Base-by-base conservation (phyloP, 2,113 vertebrate species). In the Crypturellus undulatus region DNA sequence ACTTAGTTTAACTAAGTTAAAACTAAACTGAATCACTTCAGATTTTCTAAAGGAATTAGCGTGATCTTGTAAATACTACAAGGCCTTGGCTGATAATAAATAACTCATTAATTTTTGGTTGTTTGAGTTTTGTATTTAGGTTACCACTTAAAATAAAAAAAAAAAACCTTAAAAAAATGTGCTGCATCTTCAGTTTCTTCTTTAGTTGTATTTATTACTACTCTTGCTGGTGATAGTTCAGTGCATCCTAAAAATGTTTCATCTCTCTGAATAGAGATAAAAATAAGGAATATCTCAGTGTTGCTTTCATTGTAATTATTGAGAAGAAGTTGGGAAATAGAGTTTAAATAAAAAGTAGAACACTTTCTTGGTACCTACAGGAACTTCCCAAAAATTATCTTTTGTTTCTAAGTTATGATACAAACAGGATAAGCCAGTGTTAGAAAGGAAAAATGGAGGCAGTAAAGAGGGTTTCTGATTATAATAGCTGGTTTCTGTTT, bases 401-500 rank as follows among this genome's bases (percentile, higher is more conserved):
- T 96, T 94, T 97, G 43, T 60, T 87, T 95, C 90, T 89, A 51
- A 65, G 42, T 90, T 94, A 91, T 60, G 73, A 90, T 83, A 83
- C 89, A 96, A 94, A 75, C 75, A 93, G 77, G 91, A 87, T 95
- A 88, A 78, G 80, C 65, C 73, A 94, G 92, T 91, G 91, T 95
- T 96, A 89, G 90, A 92, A 96, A 97, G 94, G 54, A 90, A 94
- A 97, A 96, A 96, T 83, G 79, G 92, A 96, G 95, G 94, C 96
- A 93, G 92, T 89, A 96, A 92, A 79, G 94, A 90, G 83, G 78
- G 76, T 95, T 96, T 97, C 93, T 96, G 96, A 97, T 97, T 97
- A 87, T 97, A 96, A 95, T 97, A 89, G 94, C 91, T 79, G 81
- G 95, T 98, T 97, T 99, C 98, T 98, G 98, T 96, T 98, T 98